These are phyloP conservation scores for Irena cyanogastra DNA, from an alignment of 2,113 vertebrate genomes.

Conservation along the genomic window DNA sequence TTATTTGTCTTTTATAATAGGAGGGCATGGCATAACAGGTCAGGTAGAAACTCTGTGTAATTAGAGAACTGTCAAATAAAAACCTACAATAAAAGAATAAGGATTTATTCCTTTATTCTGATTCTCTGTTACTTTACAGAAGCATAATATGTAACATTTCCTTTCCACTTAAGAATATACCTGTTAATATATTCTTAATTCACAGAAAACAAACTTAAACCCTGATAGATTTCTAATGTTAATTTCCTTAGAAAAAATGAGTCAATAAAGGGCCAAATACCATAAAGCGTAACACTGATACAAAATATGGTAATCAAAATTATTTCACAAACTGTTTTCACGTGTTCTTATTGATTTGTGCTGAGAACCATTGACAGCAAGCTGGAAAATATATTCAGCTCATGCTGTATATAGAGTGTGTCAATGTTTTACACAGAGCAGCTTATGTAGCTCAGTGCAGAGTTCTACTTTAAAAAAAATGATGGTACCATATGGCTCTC, in stretches of 20 bases:
- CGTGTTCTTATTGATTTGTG: neutral
- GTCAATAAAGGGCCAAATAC: neutral
- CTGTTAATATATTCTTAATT: neutral
- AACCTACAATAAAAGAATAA: neutral
- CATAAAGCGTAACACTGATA: accelerated
- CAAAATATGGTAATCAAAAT: neutral
- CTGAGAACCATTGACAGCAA: neutral
- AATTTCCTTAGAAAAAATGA: neutral
- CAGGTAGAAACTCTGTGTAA: neutral
- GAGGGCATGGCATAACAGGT: neutral
- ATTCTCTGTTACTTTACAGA: neutral
- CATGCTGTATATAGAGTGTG: neutral
- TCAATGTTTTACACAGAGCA: neutral
- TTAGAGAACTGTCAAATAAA: neutral
- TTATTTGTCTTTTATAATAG: neutral
- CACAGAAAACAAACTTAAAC: neutral
- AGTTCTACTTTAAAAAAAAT: neutral
- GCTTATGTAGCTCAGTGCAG: neutral
- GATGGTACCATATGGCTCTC: neutral
- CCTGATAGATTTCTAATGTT: neutral
- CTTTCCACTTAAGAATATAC: neutral
- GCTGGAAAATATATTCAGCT: neutral
- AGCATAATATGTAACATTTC: neutral
- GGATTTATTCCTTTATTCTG: neutral
- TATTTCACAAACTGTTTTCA: neutral